Conservation (phyloP, 2,888 invertebrate species). For the Thyatira batis region DNA sequence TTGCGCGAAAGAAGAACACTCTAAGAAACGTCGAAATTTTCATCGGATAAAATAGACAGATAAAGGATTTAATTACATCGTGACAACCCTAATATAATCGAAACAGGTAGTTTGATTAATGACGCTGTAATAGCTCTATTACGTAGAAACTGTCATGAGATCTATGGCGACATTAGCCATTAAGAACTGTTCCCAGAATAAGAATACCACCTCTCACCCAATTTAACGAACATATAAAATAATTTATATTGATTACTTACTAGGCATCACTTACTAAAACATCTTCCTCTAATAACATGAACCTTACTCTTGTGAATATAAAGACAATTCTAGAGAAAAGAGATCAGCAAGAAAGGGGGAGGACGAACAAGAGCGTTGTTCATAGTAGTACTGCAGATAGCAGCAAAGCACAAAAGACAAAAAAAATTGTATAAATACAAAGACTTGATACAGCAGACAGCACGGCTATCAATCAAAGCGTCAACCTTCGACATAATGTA, state of each 20-base stretch:
- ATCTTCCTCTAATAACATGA: too few relatives aligned
- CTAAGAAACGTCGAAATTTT: neutral
- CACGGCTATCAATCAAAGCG: neutral
- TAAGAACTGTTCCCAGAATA: neutral
- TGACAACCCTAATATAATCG: slow-evolving; percentile 11
- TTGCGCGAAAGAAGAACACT: slow-evolving; percentile 3
- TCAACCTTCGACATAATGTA: slow-evolving; percentile 1
- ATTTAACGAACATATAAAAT: too few relatives aligned
- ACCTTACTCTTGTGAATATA: too few relatives aligned
- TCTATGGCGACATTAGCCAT: neutral
- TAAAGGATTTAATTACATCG: neutral
- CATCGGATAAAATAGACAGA: neutral
- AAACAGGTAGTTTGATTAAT: slow-evolving; percentile 44
- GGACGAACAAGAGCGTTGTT: too few relatives aligned
- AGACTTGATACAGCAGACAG: neutral
- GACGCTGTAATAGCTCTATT: slow-evolving; percentile 40
- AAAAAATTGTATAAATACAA: neutral
- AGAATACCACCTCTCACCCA: too few relatives aligned
- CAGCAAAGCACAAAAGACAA: neutral
- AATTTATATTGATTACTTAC: too few relatives aligned
- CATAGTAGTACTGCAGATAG: too few relatives aligned
- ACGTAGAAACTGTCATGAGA: slow-evolving; percentile 16
- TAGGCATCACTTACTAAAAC: too few relatives aligned
- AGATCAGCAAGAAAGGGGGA: too few relatives aligned
- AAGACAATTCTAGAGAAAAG: too few relatives aligned